Evolutionary conservation across 2,797 vertebrate species (phyloP), one percentile per base, ranked within the genome.

Genomic region (Perodicticus potto): DNA sequence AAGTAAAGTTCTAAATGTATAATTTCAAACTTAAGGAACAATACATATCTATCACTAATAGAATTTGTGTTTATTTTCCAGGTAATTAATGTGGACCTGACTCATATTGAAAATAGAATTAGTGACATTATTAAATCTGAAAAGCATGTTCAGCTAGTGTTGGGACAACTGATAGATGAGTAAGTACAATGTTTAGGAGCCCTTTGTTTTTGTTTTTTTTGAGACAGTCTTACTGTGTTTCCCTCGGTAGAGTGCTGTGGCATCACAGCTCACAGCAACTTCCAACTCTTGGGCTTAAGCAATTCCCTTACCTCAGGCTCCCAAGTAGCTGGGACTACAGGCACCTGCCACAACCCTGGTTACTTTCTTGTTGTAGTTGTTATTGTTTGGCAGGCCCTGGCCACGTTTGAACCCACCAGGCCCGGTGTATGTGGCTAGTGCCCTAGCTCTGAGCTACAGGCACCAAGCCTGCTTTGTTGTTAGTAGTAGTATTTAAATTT

Each of bases 141-240:
- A 86, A 99, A 98, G 98, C 98, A 97, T 83, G 97, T 99, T 84
- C 99, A 99, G 61, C 98, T 99, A 37, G 98, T 99, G 0, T 98
- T 99, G 97, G 99, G 99, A 93, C 99, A 99, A 77, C 99, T 99
- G 92, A 99, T 99, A 96, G 99, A 99, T 97, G 98, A 99, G 99
- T 99, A 98, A 99, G 99, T 99, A 98, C 49, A 89, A 16, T 67
- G 73, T 94, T 96, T 74, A 88, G 32, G 29, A 88, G 5, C 16
- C 43, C 25, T 86, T 69, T 63, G 1, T 72, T 80, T 83, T 49
- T n/a, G n/a, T n/a, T n/a, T 20, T 55, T 65, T 34, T 45, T 45
- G 8, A 45, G 45, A 45, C 45, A 45, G 8, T 45, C 8, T 45
- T 10, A 45, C 45, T 45, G 10, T 45, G 9, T 45, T 45, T 7